Percentiles rank a stretch among this genome's conserved stretches.
These are phyloP conservation scores for Cyanoderma ruficeps DNA, from an alignment of 2,113 vertebrate species.

Conservation along the genomic window DNA sequence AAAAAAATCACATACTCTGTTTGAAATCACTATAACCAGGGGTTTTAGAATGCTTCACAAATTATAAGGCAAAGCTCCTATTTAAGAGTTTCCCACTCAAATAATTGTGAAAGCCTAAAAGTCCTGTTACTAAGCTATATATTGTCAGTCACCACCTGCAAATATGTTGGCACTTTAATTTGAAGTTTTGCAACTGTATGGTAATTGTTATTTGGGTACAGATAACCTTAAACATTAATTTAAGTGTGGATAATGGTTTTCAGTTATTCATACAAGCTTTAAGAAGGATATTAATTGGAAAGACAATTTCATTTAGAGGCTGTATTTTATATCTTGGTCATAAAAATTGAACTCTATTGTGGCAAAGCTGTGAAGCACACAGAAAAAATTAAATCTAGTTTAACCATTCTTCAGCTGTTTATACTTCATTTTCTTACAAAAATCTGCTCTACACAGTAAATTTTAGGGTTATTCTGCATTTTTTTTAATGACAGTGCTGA, in stretches of 20 bases:
- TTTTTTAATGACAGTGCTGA: background rate
- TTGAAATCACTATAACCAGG: slow-evolving; percentile 52
- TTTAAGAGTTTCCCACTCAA: slow-evolving; percentile 35
- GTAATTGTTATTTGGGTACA: background rate
- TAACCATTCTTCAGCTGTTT: background rate
- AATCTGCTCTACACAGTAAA: background rate
- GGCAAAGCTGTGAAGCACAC: background rate
- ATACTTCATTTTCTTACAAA: background rate
- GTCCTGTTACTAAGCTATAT: background rate
- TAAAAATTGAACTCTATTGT: background rate
- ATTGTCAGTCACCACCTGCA: background rate
- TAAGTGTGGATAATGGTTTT: background rate
- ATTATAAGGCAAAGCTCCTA: slow-evolving; percentile 19
- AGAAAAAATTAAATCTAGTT: background rate
- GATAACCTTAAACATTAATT: slow-evolving; percentile 8
- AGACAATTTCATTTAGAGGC: background rate
- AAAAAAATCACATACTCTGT: slow-evolving; percentile 1
- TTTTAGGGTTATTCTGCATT: background rate
- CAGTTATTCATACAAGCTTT: background rate
- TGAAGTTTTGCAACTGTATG: slow-evolving; percentile 20
- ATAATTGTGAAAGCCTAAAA: slow-evolving; percentile 16
- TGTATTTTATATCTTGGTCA: background rate
- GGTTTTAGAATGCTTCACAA: slow-evolving; percentile 55
- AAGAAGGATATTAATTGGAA: background rate
- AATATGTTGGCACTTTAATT: slow-evolving; percentile 31